Evolutionary conservation across 2,113 vertebrate species (phyloP), one percentile per base, ranked within the genome.

Genomic region (Psilopogon haemacephalus): DNA sequence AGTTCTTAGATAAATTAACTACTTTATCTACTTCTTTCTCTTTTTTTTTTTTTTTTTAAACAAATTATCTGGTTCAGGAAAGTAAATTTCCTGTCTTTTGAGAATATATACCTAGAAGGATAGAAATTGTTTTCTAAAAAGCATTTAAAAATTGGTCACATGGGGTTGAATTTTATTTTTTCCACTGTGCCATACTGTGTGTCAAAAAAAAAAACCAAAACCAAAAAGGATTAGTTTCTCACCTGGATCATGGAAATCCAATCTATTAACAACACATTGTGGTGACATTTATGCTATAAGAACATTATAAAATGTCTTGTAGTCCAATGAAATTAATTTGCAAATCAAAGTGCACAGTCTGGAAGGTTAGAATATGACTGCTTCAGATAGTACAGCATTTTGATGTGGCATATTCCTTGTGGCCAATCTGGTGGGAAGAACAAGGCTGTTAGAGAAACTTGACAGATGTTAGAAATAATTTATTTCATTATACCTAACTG

Each of bases 1-100:
- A n/a, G 77, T 79, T 88, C 63, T 74, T 79, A 75, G 21, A 80
- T 90, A 72, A 75, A 94, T 75, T 90, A 84, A 93, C 46, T 87
- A 42, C 44, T 91, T 42, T 42, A 42, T 14, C 40, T n/a, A n/a
- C n/a, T n/a, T 42, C 40, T 42, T 15, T 42, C 40, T 18, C 60
- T 60, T 20, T 9, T 35, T 42, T 72, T 70, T 80, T 44, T 16
- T 54, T 56, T 78, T 72, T 42, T 42, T 76, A 52, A n/a, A n/a
- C 4, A 46, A 56, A 48, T 52, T 78, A 20, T 1, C 32, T 64
- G 9, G 54, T 54, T 58, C n/a, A 60, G 55, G 67, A 75, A 89
- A 68, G 12, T 40, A 68, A 46, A 76, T 69, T 56, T 76, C 23
- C 9, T 71, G 26, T 46, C n/a, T 67, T 88, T 71, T 35, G 19